Conservation (phyloP, 1,140 invertebrate genomes). For the Aphidius gifuensis region DNA sequence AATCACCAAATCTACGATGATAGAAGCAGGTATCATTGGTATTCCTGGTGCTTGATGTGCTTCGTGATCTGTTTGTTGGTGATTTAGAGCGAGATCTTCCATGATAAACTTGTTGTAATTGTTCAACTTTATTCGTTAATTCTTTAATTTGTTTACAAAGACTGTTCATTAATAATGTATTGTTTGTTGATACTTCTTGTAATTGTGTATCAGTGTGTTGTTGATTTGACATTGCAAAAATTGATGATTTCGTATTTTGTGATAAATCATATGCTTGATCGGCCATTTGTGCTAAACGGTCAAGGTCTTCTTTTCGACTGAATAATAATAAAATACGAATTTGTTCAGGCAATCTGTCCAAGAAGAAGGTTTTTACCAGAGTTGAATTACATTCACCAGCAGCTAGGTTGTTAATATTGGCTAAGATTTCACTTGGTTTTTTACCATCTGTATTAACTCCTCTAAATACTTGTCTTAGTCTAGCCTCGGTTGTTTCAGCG, state of each 20-base stretch:
- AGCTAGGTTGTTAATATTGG: conserved; percentile 27
- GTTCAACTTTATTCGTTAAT: neutral
- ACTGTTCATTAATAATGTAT: neutral
- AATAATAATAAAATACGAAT: conserved; percentile 10
- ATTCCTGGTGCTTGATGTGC: too few species aligned
- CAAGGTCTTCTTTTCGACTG: neutral
- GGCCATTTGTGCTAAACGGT: conserved; percentile 16
- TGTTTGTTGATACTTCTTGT: neutral
- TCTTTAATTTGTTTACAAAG: neutral
- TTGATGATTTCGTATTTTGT: too few species aligned
- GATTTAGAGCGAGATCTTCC: too few species aligned
- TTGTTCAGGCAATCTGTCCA: conserved; percentile 22
- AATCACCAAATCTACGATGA: neutral
- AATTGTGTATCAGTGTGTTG: too few species aligned
- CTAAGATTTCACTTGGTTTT: conserved; percentile 32
- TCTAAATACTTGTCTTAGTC: conserved; percentile 30
- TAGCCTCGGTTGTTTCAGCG: conserved; percentile 27
- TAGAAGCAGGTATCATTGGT: neutral
- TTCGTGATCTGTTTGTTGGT: neutral
- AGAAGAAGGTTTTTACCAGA: conserved; percentile 27
- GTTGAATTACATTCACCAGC: conserved; percentile 17
- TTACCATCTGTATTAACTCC: conserved; percentile 31
- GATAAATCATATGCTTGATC: conserved; percentile 8
- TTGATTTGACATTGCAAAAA: too few species aligned
- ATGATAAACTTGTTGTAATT: neutral